phyloP scores from a whole-genome alignment of 2,797 vertebrate species.

The Pempheris klunzingeri region DNA sequence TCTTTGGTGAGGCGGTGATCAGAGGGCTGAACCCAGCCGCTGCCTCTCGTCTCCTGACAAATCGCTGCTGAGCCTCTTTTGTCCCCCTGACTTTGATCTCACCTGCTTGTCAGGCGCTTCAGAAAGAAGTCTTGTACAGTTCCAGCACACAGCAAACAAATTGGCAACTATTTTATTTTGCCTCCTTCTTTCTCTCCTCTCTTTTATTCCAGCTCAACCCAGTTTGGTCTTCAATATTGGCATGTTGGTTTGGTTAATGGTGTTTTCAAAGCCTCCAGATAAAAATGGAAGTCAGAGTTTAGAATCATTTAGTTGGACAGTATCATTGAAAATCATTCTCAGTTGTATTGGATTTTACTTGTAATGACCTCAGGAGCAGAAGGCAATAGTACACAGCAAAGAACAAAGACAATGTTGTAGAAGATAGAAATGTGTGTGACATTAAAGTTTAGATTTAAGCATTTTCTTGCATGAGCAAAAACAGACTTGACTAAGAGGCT shows the following conservation, averaged over 20 bases:
- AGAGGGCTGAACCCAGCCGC: conserved; percentile 89
- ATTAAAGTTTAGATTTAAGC: not conserved
- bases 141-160: conserved; percentile 91
- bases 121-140: conserved; percentile 91
- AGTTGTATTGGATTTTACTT: not conserved
- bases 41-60: conserved; percentile 94
- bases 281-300: conserved; percentile 35
- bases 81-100: conserved; percentile 93
- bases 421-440: not conserved
- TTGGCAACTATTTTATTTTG: conserved; percentile 89
- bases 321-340: not conserved
- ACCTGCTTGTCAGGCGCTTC: conserved; percentile 93
- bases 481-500: not conserved
- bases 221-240: conserved; percentile 6
- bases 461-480: not conserved
- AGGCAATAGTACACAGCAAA: not conserved
- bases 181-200: conserved; percentile 55
- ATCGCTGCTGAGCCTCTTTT: conserved; percentile 94
- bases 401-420: not conserved
- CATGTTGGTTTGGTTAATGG: conserved; percentile 16
- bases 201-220: conserved; percentile 36
- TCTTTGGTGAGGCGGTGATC: conserved; percentile 90
- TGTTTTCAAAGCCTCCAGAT: conserved; percentile 23
- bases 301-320: not conserved
- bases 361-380: not conserved